Base-by-base conservation (phyloP, 2,113 vertebrate species). In the Silurus glanis region DNA sequence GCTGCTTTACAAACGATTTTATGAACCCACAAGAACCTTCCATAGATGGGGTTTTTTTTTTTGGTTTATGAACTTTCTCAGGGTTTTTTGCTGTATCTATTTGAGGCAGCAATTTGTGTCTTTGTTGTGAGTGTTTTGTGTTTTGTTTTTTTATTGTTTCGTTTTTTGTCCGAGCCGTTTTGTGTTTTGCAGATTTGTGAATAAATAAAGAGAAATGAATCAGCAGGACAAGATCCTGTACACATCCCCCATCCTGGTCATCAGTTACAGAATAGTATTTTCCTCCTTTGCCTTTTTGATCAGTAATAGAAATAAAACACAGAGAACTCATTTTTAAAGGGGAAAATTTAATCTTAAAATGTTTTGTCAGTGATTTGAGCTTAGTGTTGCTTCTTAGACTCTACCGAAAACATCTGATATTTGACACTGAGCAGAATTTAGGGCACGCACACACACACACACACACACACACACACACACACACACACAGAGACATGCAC, bases 341-440 rank as follows among this genome's bases (percentile, higher is more conserved):
- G 49, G 66, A 85, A 85, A 85, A 67, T 69, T 87, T 61, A 21
- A 55, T 55, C 6, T 55, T 80, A 66, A 89, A 76, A 25, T 84
- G 81, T 76, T 86, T 86, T 81, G 72, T 83, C 59, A 69, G 80
- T 45, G 74, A 69, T 59, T 66, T 85, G 55, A 25, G 13, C 80
- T 83, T 64, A 47, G 56, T 49, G 8, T 75, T 23, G n/a, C 64
- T 84, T 87, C 82, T 81, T 47, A 55, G 14, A 53, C 53, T 37
- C 25, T 51, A 55, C 66, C 83, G 86, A 84, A 84, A 88, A 56
- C 13, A 25, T 45, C 16, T 89, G 86, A 83, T 86, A 89, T 89
- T 84, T 89, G 89, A 89, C 74, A 85, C 64, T 9, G 83, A 80
- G 79, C 61, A 82, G 79, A 80, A 80, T 81, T 87, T 75, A 80